A percentile compares a stretch with the other conserved stretches of the same genome.
These are phyloP conservation scores for Eupeodes corollae DNA, from an alignment of 1,140 invertebrate species.

Conservation along the genomic window DNA sequence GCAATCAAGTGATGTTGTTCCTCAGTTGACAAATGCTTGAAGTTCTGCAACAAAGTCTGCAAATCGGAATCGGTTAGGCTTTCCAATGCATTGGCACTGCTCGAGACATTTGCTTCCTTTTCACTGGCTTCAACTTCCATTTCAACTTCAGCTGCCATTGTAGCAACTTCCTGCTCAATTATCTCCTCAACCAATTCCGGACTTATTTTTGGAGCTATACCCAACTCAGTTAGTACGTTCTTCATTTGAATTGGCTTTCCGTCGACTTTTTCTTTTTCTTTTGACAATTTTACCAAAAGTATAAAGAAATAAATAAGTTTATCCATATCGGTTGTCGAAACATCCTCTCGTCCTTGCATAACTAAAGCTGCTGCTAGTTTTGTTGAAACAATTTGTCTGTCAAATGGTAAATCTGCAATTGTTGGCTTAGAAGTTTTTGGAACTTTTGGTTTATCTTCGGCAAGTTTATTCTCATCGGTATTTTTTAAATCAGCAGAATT, in stretches of 20 bases:
- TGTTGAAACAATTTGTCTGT: slow-evolving; percentile 47
- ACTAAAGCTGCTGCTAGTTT: slow-evolving; percentile 65
- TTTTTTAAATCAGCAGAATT: slow-evolving; percentile 8
- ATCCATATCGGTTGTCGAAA: slow-evolving; percentile 62
- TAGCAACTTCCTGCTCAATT: background rate
- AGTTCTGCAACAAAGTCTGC: slow-evolving; percentile 63
- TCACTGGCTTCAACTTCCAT: background rate
- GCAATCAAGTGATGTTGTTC: slow-evolving; percentile 68
- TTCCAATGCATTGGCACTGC: slow-evolving; percentile 43
- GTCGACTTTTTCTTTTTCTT: slow-evolving; percentile 3
- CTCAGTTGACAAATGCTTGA: slow-evolving; percentile 60
- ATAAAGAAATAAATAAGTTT: slow-evolving; percentile 65
- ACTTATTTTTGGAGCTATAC: background rate
- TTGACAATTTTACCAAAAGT: slow-evolving; percentile 39
- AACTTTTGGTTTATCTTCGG: background rate
- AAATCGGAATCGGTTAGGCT: slow-evolving; percentile 62
- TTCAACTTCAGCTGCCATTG: background rate
- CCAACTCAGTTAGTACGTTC: slow-evolving; percentile 6
- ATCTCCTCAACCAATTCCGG: too few relatives aligned
- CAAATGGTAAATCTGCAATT: slow-evolving; percentile 16
- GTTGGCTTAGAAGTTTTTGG: background rate
- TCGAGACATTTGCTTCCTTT: slow-evolving; percentile 1
- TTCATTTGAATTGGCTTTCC: slow-evolving; percentile 8
- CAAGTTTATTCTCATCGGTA: background rate
- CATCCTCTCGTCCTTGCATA: slow-evolving; percentile 63